Base-by-base conservation (phyloP, 2,113 vertebrate genomes). In the Sardina pilchardus region DNA sequence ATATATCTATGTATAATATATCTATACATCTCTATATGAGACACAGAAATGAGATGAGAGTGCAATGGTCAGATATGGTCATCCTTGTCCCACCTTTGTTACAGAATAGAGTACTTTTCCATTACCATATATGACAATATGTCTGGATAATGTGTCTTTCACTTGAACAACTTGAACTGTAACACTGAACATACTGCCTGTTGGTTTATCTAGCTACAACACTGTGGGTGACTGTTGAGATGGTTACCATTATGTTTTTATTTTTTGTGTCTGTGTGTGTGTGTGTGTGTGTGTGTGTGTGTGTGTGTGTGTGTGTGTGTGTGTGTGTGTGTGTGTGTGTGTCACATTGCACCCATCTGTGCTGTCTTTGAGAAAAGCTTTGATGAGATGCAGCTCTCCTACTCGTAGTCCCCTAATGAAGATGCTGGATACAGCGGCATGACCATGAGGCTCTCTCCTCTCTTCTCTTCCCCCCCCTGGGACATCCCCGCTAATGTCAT, bases 321-420 rank as follows among this genome's bases (percentile, higher is more conserved):
- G 90, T 91, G 87, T 43, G 90, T 91, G 87, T 88, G 87, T 83
- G 86, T 92, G 89, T 88, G 89, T 83, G 87, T 82, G 88, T 84
- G 59, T 63, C 7, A n/a, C 3, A 63, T 26, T 75, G 67, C 59
- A 63, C 24, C 59, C 59, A 63, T 75, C n/a, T 36, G 12, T 86
- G 80, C 34, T 48, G 88, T 19, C 86, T 90, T 85, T 17, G 50
- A 53, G 47, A 53, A 53, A 19, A 17, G 50, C 50, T 53, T 53
- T 17, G 14, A 30, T 34, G 67, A 34, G 26, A 34, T 36, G 3
- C 50, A 17, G 17, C 50, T 14, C 87, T 59, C 71, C 71, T 42
- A 45, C 45, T 7, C 80, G 59, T 0, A 47, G 34, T 6, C 53
- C 71, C 75, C 30, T 86, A 34, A 75, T 34, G 67, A 75, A 4